Percentiles rank a stretch among this genome's conserved stretches.
phyloP scores from a whole-genome alignment of 2,797 vertebrate genomes.

The Leptatherina wallacei region DNA sequence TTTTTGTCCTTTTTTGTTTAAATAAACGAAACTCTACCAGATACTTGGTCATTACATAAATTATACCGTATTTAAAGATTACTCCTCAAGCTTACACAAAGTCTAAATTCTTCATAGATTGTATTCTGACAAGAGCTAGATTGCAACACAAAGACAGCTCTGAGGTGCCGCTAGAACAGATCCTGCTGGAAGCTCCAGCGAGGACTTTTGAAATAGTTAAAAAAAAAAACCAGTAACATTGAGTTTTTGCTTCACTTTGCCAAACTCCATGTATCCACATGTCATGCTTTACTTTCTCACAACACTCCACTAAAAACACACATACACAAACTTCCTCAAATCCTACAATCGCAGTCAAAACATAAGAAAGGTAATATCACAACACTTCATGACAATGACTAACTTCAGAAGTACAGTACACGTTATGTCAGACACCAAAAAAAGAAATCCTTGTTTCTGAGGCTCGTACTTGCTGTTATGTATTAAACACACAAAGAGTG shows the following conservation, averaged over 20 bases:
- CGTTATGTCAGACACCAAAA: slow-evolving; percentile 44
- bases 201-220: slow-evolving; percentile 20
- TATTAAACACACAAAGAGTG: slow-evolving; percentile 55
- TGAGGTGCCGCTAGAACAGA: slow-evolving; percentile 28
- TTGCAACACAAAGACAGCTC: slow-evolving; percentile 24
- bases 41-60: slow-evolving; percentile 68
- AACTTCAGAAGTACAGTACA: slow-evolving; percentile 70
- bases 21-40: slow-evolving; percentile 41
- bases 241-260: slow-evolving; percentile 41
- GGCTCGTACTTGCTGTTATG: slow-evolving; percentile 61
- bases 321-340: slow-evolving; percentile 21
- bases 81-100: slow-evolving; percentile 42
- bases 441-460: slow-evolving; percentile 31
- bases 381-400: slow-evolving; percentile 57
- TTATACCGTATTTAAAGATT: slow-evolving; percentile 56
- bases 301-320: slow-evolving; percentile 16
- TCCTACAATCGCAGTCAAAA: slow-evolving; percentile 30
- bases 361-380: slow-evolving; percentile 33
- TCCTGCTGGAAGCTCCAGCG: slow-evolving; percentile 23
- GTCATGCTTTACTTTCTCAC: slow-evolving; percentile 16
- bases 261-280: slow-evolving; percentile 15
- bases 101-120: slow-evolving; percentile 38
- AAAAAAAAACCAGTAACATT: slow-evolving; percentile 8
- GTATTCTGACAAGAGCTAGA: slow-evolving; percentile 40
- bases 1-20: slow-evolving; percentile 41